These are phyloP conservation scores for Hipposideros armiger DNA, from an alignment of 2,113 vertebrate genomes.

Conservation along the genomic window DNA sequence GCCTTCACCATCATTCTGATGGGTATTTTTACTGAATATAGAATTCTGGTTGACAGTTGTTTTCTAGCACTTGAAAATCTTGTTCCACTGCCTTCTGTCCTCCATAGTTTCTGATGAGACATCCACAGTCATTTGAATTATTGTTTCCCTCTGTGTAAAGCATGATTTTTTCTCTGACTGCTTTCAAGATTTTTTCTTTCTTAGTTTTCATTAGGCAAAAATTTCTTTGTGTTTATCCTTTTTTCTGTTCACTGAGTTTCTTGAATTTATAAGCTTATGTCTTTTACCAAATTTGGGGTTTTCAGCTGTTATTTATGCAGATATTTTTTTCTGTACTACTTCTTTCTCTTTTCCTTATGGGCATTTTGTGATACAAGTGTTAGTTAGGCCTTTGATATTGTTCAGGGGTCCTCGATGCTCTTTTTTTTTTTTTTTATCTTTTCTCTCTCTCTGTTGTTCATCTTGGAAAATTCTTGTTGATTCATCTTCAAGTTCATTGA, in stretches of 20 bases:
- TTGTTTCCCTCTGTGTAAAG: neutral
- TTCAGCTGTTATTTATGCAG: conserved; percentile 26
- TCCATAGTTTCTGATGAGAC: neutral
- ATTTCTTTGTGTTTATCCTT: conserved; percentile 47
- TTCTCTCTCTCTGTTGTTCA: neutral
- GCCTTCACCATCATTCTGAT: neutral
- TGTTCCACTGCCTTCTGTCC: neutral
- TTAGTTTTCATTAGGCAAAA: neutral
- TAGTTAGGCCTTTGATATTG: neutral
- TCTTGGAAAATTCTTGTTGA: neutral
- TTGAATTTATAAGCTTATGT: conserved; percentile 10
- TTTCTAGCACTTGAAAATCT: neutral
- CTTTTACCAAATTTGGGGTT: neutral
- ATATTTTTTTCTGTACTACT: neutral
- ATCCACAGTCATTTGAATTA: neutral
- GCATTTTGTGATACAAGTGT: neutral
- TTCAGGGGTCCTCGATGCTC: neutral
- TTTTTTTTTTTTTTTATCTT: neutral
- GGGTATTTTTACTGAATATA: neutral
- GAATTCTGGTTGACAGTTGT: neutral
- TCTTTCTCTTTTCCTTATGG: neutral
- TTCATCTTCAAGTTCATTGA: neutral
- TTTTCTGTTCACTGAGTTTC: neutral
- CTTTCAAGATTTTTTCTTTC: neutral
- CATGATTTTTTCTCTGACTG: neutral